Evolutionary conservation across 1,140 invertebrate species (phyloP).

Genomic region (Eueides isabella): DNA sequence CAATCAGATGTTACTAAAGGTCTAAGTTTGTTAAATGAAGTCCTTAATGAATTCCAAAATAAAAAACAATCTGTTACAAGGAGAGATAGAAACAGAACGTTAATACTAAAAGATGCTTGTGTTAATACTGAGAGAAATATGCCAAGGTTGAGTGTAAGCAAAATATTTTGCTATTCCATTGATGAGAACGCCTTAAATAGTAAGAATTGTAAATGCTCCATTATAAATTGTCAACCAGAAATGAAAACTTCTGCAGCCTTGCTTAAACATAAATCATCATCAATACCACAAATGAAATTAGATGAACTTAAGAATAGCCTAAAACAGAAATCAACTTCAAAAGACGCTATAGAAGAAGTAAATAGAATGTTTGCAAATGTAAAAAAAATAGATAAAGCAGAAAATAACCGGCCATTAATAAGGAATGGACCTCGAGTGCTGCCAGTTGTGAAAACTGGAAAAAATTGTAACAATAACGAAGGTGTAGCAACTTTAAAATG

Average conservation of each 20-base stretch:
- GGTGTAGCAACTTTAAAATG: conserved; percentile 9
- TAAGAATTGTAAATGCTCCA: conserved; percentile 47
- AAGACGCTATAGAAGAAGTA: conserved; percentile 71
- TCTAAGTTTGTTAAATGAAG: conserved; percentile 64
- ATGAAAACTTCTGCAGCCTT: conserved; percentile 45
- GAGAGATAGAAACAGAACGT: conserved; percentile 42
- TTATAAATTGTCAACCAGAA: conserved; percentile 55
- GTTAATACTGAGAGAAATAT: conserved; percentile 47
- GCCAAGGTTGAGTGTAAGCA: conserved; percentile 50
- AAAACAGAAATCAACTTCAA: conserved; percentile 65
- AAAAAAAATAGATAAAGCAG: conserved; percentile 31
- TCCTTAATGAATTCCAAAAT: conserved; percentile 65
- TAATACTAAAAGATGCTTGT: conserved; percentile 54
- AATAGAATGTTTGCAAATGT: conserved; percentile 69
- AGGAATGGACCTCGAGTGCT: conserved; percentile 66
- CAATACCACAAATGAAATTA: conserved; percentile 73
- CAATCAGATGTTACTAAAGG: conserved; percentile 55
- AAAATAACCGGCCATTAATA: conserved; percentile 58
- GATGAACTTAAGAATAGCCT: conserved; percentile 66
- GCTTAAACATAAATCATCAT: conserved; percentile 67
- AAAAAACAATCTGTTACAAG: conserved; percentile 53
- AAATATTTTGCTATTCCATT: conserved; percentile 54
- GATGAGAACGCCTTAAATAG: conserved; percentile 35
- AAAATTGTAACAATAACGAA: conserved; percentile 17
- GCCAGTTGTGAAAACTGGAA: conserved; percentile 65